Evolutionary conservation across 35 echinoderm and acorn worm genomes (phyloP), one percentile per base, ranked within the genome.

Genomic region (Amphiura filiformis): DNA sequence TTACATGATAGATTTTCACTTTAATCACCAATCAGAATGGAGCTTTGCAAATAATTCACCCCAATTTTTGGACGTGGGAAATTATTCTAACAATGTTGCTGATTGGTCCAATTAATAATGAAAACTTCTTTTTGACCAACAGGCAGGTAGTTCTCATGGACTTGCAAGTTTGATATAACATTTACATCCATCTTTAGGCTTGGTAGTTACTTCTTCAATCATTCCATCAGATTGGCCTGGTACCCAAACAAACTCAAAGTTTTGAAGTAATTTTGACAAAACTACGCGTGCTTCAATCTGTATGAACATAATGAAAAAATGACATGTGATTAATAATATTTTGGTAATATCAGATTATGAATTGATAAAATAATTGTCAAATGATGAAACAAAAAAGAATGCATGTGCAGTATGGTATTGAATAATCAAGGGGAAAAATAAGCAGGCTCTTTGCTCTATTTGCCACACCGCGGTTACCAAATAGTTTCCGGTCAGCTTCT

Each of bases 241-340:
- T 33, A 88, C 93, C 75, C 92, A 82, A 22, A 84, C 76, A 86
- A 95, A 95, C 23, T 32, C 82, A 76, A 92, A 95, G 26, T 80
- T 30, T 49, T 90, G 89, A 11, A 92, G 75, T 31, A 95, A 76
- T 81, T 95, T 95, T 13, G 89, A 77, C 20, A 95, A 65, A 38
- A 95, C 86, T 11, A 95, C 85, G 18, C 89, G 79, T 37, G 85
- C 89, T 77, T 95, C 93, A 33, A 95, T 91, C 93, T 95, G 81
- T 23, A 86, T 41, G 61, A 33, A 28, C 32, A 77, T 42, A 39
- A 78, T 1, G 36, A 2, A 28, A 35, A 79, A 4, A 35, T 28
- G 20, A 1, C 0, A 36, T 15, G 18, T 78, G 76, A 78, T 18
- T 17, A 23, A 78, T 34, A 17, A 78, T 18, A 9, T 34, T 34